Percentiles rank a stretch among this genome's conserved stretches.
Evolutionary conservation across 2,113 vertebrate genomes (phyloP).

Genomic region (Corythornis cristatus): DNA sequence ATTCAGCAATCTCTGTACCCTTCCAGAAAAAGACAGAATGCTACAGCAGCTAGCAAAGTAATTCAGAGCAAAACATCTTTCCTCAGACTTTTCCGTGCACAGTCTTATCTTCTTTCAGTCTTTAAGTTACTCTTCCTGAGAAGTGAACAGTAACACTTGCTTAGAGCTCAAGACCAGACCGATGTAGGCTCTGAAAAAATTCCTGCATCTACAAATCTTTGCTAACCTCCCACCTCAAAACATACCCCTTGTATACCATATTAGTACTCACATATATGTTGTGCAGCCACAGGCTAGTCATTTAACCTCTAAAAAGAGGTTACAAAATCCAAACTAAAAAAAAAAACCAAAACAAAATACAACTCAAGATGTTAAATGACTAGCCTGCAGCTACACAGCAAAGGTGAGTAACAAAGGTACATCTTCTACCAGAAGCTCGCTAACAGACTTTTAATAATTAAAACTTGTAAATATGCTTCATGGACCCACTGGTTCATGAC

Average conservation of each 20-base stretch:
- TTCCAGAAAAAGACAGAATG: not conserved
- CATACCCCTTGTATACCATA: not conserved
- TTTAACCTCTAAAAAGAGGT: not conserved
- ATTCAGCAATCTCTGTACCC: rapidly evolving
- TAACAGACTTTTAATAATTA: not conserved
- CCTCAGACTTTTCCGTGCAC: not conserved
- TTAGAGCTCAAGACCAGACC: not conserved
- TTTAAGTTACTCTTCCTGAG: not conserved
- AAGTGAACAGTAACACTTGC: not conserved
- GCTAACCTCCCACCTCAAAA: not conserved
- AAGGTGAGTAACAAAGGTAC: not conserved
- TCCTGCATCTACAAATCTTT: not conserved
- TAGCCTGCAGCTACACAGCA: not conserved
- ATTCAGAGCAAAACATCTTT: not conserved
- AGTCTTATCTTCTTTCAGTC: not conserved
- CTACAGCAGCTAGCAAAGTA: not conserved
- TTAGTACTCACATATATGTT: not conserved
- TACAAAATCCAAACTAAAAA: not conserved
- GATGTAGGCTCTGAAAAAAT: not conserved
- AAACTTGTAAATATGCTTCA: not conserved
- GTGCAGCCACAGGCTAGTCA: not conserved
- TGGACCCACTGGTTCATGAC: not conserved
- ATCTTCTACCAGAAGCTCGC: not conserved
- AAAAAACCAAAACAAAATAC: not conserved
- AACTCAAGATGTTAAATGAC: not conserved